These are phyloP conservation scores for Thinocorus orbignyianus DNA, from an alignment of 2,113 vertebrate species.

Conservation along the genomic window DNA sequence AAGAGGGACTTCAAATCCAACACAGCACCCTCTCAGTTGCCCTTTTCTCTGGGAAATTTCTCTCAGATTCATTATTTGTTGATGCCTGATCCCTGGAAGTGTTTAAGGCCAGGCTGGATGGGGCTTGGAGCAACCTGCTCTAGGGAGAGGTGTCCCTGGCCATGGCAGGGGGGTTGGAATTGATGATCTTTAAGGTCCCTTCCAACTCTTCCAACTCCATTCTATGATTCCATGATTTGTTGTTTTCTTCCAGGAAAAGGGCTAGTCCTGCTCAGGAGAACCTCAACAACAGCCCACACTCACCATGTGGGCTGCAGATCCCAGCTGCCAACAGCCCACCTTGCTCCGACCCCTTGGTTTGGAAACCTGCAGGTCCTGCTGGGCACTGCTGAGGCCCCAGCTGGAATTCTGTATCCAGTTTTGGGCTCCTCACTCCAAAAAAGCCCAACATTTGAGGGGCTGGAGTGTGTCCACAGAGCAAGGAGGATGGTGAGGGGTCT, in stretches of 20 bases:
- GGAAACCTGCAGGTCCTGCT: neutral
- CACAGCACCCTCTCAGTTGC: neutral
- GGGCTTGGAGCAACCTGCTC: too few relatives aligned
- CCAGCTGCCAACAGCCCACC: neutral
- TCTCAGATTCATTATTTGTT: neutral
- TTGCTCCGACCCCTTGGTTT: rapidly evolving
- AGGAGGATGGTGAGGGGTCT: too few relatives aligned
- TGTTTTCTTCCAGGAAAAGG: neutral
- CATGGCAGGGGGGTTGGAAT: too few relatives aligned
- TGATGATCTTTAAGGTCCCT: too few relatives aligned
- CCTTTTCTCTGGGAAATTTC: neutral
- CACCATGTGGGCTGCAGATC: neutral
- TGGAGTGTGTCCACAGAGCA: neutral
- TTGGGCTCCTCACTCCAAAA: neutral
- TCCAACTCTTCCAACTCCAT: too few relatives aligned
- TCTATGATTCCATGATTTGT: too few relatives aligned
- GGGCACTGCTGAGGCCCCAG: neutral
- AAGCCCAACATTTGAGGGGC: neutral
- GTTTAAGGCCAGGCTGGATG: too few relatives aligned
- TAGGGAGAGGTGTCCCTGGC: too few relatives aligned
- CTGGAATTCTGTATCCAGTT: neutral
- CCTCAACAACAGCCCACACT: neutral
- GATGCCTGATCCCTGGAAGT: too few relatives aligned
- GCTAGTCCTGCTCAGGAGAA: neutral
- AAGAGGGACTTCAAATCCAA: too few relatives aligned